Evolutionary conservation across 2,888 invertebrate genomes (phyloP), one percentile per base, ranked within the genome.

Genomic region (Ceraclea dissimilis): DNA sequence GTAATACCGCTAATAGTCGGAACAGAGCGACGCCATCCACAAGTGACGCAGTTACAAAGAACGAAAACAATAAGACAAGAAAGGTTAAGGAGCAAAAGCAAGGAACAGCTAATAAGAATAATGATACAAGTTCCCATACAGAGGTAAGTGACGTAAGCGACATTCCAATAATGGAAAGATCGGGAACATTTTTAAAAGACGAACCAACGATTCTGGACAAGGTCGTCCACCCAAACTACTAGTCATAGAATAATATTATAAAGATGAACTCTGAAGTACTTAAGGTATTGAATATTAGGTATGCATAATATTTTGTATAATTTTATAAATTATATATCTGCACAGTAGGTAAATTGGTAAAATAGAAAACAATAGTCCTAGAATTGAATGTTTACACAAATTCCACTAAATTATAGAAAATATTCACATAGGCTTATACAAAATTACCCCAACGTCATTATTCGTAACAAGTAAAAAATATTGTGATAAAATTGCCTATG

Each of bases 151-250:
- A 39, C 16, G 16, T 39, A 39, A 39, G 39, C 13, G 39, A 39
- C 18, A 51, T 54, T 50, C 62, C 54, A 13, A 20, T 65, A 1
- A 76, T 82, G 74, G 76, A 78, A 60, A 78, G 88, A 47, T 88
- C 88, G 0, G 85, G 84, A 17, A 88, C 88, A 0, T 88, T 88
- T 66, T 71, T 86, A 17, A 87, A 87, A 68, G 88, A 88, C 63
- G 86, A 87, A 68, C 86, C 87, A 1, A 85, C 84, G 18, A 75
- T 83, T 66, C 68, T 82, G 60, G 77, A 76, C 54, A 79, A 57
- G 18, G 18, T 46, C 13, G 20, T 5, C 16, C 39, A 39, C 13
- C 13, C 39, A 2, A 39, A 39, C 13, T 39, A 8, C 13, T 39
- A 39, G 13, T 39, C 5, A 39, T 2, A 39, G 4, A 39, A 8